Base-by-base conservation (phyloP, 2,888 invertebrate species). In the Chydorus sphaericus region DNA sequence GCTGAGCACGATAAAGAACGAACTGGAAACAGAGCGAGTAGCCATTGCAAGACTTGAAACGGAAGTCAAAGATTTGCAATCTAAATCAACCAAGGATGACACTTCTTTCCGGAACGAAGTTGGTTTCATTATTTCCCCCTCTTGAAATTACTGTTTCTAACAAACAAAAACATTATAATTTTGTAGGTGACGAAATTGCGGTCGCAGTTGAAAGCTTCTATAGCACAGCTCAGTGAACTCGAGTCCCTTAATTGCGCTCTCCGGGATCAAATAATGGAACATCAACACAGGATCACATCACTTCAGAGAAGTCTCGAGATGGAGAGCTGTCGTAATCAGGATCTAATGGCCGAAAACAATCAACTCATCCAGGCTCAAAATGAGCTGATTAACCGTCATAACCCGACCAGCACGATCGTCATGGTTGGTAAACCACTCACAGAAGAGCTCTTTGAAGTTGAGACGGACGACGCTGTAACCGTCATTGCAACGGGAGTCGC, bases 221-320 rank as follows among this genome's bases (percentile, higher is more conserved):
- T 63, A 29, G 58, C 62, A 52, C 75, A 76, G 61, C 73, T 77
- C 59, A 73, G 78, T 64, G 80, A 82, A 56, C 70, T 78, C 56
- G 82, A 82, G 64, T 80, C 81, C 48, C 81, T 79, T 29, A 81
- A 80, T 62, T 75, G 79, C 57, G 82, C 82, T 68, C 69, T 83
- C 10, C 77, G 75, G 62, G 82, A 82, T 16, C 29, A 56, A n/a
- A 31, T 52, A 4, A 23, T 31, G 36, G 52, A 52, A 26, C 36
- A 36, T 23, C 56, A 54, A 23, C 57, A 37, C 28, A 57, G 55
- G 7, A 55, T 29, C n/a, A 58, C 54, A n/a, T 58, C 58, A 10
- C 50, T 62, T n/a, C 57, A 60, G 29, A 61, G 59, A 48, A 58
- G 59, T 53, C 58, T 63, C 20, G 62, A 62, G 18, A 61, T 61